These are phyloP conservation scores for Amphibalanus amphitrite DNA, from an alignment of 1,140 invertebrate species.

Conservation along the genomic window DNA sequence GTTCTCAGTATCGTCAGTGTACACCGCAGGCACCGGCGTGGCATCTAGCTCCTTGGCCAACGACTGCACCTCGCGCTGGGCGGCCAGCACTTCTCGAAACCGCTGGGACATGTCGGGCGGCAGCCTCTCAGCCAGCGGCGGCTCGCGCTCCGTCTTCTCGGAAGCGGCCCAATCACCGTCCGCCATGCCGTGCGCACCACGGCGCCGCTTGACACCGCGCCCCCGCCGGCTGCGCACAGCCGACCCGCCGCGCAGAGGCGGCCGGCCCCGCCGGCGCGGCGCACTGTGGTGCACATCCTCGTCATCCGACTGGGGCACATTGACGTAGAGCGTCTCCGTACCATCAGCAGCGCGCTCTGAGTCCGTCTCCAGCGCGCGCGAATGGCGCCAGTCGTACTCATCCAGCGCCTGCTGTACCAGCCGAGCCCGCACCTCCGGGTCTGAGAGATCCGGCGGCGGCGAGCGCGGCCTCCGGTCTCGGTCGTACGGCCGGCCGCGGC, in stretches of 20 bases:
- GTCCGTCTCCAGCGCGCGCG: too few relatives aligned
- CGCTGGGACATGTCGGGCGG: background rate
- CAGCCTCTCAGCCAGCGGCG: background rate
- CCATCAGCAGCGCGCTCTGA: background rate
- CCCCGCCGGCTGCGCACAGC: too few relatives aligned
- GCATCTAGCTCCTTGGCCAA: background rate
- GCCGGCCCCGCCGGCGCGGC: too few relatives aligned
- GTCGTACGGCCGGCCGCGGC: too few relatives aligned
- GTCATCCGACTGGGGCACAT: background rate
- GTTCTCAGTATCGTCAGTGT: too few relatives aligned
- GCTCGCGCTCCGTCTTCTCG: background rate
- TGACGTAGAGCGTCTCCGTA: background rate
- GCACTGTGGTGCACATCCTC: background rate
- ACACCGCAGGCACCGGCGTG: too few relatives aligned
- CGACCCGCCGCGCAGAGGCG: too few relatives aligned
- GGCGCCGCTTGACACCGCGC: background rate
- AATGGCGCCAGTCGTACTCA: background rate
- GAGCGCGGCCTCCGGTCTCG: background rate
- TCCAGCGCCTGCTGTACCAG: background rate
- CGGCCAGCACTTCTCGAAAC: background rate
- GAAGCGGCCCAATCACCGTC: background rate
- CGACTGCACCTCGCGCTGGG: background rate
- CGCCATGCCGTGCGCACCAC: too few relatives aligned
- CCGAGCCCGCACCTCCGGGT: background rate
- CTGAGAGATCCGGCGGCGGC: background rate